Percentiles rank a stretch among this genome's conserved stretches.
phyloP scores from a whole-genome alignment of 2,797 vertebrate species.

The Hoplostethus mediterraneus region DNA sequence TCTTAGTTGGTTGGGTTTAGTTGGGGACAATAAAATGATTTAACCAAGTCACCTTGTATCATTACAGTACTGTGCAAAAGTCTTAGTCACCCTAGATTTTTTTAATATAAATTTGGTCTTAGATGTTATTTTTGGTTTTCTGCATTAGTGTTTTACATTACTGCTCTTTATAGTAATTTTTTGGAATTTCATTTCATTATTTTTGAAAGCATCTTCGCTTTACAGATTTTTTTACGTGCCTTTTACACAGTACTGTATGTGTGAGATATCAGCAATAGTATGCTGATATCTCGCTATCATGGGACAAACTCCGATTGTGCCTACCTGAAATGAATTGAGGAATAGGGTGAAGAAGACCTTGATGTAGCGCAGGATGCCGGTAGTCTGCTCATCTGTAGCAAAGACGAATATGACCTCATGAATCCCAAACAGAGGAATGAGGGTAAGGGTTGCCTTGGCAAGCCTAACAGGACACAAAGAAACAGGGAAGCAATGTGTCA shows the following conservation, averaged over 20 bases:
- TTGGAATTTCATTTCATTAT: no score
- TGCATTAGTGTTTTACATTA: no score
- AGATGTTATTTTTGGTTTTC: no score
- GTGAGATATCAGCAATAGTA: background rate
- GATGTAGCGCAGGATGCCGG: conserved; percentile 83
- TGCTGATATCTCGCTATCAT: background rate
- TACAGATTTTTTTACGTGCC: no score
- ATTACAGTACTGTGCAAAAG: no score
- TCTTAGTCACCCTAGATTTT: no score
- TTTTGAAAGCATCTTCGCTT: no score
- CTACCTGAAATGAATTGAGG: conserved; percentile 90
- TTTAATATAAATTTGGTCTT: no score
- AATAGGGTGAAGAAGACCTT: conserved; percentile 89
- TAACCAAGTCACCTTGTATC: no score
- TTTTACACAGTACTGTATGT: no score
- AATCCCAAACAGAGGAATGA: conserved; percentile 89
- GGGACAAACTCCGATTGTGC: background rate
- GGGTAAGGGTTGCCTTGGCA: conserved; percentile 88
- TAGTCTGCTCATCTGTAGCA: conserved; percentile 87
- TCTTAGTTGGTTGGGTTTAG: background rate
- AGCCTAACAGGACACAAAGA: conserved; percentile 71
- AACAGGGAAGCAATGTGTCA: conserved; percentile 7
- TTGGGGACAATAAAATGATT: no score
- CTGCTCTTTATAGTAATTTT: no score
- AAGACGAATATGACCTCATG: conserved; percentile 90